Evolutionary conservation across 1,140 invertebrate species (phyloP).

Genomic region (Mactra quadrangularis): DNA sequence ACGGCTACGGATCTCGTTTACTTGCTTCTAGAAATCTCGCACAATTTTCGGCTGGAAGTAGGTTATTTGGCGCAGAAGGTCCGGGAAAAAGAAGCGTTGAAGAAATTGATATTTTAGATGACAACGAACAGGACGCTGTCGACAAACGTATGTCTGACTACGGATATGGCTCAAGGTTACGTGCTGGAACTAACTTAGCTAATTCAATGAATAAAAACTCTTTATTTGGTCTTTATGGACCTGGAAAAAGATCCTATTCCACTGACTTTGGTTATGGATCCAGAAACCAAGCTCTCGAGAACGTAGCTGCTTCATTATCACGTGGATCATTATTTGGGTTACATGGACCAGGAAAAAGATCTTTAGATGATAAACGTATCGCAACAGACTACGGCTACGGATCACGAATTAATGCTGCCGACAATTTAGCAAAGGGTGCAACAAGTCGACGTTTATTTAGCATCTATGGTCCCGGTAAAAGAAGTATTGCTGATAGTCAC

Average conservation of each 20-base stretch:
- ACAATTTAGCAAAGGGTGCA: constrained; percentile 12
- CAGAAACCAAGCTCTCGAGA: neutral
- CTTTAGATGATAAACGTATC: neutral
- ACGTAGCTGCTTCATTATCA: neutral
- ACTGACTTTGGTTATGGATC: constrained; percentile 5
- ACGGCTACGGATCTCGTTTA: constrained; percentile 15
- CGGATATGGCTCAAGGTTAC: constrained; percentile 14
- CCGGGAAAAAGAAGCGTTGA: constrained; percentile 1
- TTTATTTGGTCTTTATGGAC: constrained; percentile 19
- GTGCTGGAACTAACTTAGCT: constrained; percentile 11
- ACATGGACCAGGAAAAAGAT: neutral
- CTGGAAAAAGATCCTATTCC: neutral
- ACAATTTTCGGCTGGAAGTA: neutral
- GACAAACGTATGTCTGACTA: constrained; percentile 25
- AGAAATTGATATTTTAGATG: neutral
- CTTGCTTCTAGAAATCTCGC: neutral
- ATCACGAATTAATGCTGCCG: constrained; percentile 5
- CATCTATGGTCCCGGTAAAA: constrained; percentile 4
- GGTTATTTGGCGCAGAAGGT: neutral
- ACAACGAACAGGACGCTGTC: neutral
- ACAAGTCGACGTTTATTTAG: neutral
- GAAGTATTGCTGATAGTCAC: neutral
- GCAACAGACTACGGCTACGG: constrained; percentile 33
- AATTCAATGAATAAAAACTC: neutral
- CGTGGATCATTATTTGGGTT: neutral